Base-by-base conservation (phyloP, 2,113 vertebrate species). In the Seriola rivoliana region DNA sequence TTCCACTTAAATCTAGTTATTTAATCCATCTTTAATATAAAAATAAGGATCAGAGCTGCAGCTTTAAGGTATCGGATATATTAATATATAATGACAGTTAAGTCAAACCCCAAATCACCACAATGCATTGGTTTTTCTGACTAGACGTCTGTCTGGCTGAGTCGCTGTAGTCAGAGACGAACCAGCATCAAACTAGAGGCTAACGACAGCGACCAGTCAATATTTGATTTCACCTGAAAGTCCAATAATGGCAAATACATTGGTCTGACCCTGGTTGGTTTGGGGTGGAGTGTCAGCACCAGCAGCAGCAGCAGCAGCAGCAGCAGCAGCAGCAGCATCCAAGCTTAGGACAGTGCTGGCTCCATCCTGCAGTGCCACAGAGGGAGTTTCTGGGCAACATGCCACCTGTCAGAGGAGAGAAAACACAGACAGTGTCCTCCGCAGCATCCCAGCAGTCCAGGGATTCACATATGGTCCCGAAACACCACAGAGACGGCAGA, bases 371-470 rank as follows among this genome's bases (percentile, higher is more conserved):
- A 67, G 75, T 38, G 44, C 58, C 82, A 77, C 76, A 71, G 52
- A 68, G 76, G 72, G 68, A 82, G 60, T 64, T 81, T 78, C 78
- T 59, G 80, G 86, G 88, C 85, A 69, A 19, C 2, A 57, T 66
- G 85, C 87, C 76, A 88, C 73, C 87, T 88, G 83, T 78, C 88
- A 89, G 76, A 76, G 58, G 81, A 74, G 74, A 88, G 82, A 63
- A 42, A 89, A 82, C 59, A 86, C 63, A 83, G 62, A 14, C 82
- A 80, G 79, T 48, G 77, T 85, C 75, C 71, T 68, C 76, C 66
- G 78, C 77, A 76, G 66, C 66, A 59, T 85, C 78, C 63, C 81
- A 55, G 75, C 32, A 42, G 67, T 80, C 59, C 59, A 6, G 12
- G 23, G 60, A 44, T 80, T 75, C 66, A 84, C 64, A 85, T 76